phyloP scores from a whole-genome alignment of 2,797 vertebrate species.

The Tadarida brasiliensis region DNA sequence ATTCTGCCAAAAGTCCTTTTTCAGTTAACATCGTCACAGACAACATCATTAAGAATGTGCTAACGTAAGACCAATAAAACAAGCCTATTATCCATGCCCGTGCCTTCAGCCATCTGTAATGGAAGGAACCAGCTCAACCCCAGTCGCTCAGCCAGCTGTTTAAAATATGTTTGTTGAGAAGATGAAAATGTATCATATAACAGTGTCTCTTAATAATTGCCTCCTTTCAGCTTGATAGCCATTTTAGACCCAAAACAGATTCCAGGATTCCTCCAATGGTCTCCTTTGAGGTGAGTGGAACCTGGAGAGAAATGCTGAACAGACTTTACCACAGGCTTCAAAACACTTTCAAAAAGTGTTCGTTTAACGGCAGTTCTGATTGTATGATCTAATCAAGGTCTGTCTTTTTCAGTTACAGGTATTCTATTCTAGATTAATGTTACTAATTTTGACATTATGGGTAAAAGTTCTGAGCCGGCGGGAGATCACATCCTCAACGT shows the following conservation, averaged over 20 bases:
- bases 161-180: background rate
- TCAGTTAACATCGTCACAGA: background rate
- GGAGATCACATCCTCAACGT: too few species aligned
- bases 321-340: background rate
- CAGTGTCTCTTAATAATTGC: background rate
- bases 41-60: background rate
- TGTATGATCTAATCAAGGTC: background rate
- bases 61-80: slow-evolving; percentile 1
- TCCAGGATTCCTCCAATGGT: background rate
- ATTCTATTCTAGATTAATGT: slow-evolving; percentile 45
- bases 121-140: background rate
- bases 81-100: background rate
- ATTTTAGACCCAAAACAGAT: background rate
- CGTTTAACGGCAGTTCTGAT: background rate
- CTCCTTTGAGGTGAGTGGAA: background rate
- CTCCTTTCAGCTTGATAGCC: background rate
- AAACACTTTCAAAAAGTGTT: background rate
- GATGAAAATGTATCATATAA: background rate
- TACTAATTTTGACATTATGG: background rate
- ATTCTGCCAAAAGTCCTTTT: slow-evolving; percentile 48
- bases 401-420: background rate
- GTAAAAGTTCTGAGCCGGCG: too few species aligned
- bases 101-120: background rate
- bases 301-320: background rate
- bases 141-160: slow-evolving; percentile 33